Conservation (phyloP, 2,888 invertebrate genomes). For the Drosophila vallismaia region DNA sequence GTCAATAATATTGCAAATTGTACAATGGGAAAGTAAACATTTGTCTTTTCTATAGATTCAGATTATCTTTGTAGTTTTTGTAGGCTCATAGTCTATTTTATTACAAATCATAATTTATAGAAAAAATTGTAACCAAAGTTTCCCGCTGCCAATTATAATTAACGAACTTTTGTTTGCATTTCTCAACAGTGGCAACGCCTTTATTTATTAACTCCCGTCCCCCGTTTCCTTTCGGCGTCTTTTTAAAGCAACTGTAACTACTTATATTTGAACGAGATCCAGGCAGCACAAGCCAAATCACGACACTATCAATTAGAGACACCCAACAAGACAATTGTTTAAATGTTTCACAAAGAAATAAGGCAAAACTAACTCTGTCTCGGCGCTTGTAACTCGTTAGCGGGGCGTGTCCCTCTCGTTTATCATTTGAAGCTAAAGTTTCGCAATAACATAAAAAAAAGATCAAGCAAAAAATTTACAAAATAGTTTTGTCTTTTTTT, state of each 20-base stretch:
- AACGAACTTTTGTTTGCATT: slow-evolving; percentile 36
- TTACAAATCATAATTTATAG: not conserved
- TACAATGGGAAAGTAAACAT: no score
- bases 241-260: not conserved
- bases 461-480: slow-evolving; percentile 1
- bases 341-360: slow-evolving; percentile 45
- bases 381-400: slow-evolving; percentile 60
- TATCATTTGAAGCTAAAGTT: slow-evolving; percentile 61
- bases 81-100: not conserved
- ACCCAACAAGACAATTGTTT: slow-evolving; percentile 70
- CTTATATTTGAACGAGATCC: slow-evolving; percentile 11
- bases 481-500: slow-evolving; percentile 26
- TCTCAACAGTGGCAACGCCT: slow-evolving; percentile 35
- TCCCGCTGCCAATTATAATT: slow-evolving; percentile 37
- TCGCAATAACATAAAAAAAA: slow-evolving; percentile 60
- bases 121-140: not conserved
- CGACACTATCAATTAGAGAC: slow-evolving; percentile 76
- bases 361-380: slow-evolving; percentile 40
- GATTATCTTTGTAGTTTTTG: not conserved
- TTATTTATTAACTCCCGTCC: slow-evolving; percentile 29
- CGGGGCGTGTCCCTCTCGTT: slow-evolving; percentile 71
- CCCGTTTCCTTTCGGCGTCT: slow-evolving; percentile 26
- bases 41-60: no score
- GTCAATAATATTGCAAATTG: not conserved
- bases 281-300: slow-evolving; percentile 53